Percentiles rank a stretch among this genome's conserved stretches.
Evolutionary conservation across 1,140 invertebrate genomes (phyloP).

Genomic region (Aplysia californica): DNA sequence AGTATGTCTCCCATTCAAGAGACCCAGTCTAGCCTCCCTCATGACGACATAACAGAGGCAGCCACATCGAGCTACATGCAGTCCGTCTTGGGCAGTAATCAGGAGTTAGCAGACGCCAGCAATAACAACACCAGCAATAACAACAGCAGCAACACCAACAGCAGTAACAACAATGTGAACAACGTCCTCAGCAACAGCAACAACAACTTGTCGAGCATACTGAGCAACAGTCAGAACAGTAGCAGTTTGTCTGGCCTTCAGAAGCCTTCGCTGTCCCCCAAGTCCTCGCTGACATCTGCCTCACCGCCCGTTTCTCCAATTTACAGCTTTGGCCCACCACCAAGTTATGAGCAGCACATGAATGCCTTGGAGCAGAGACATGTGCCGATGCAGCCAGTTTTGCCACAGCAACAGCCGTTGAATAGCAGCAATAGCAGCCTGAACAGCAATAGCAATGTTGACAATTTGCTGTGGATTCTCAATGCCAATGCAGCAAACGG

Average conservation of each 20-base stretch:
- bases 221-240: neutral
- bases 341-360: slow-evolving; percentile 64
- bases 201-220: neutral
- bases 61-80: slow-evolving; percentile 55
- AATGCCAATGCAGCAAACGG: neutral
- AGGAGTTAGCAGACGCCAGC: slow-evolving; percentile 28
- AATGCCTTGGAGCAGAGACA: slow-evolving; percentile 37
- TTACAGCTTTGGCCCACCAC: slow-evolving; percentile 65
- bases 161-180: too few species aligned
- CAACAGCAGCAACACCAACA: too few species aligned
- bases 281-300: too few species aligned
- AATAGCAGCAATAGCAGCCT: neutral
- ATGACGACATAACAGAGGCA: slow-evolving; percentile 47
- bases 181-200: too few species aligned
- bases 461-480: neutral
- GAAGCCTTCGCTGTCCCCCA: too few species aligned
- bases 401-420: neutral
- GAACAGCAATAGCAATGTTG: neutral
- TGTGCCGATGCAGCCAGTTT: neutral
- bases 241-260: too few species aligned
- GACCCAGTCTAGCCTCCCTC: slow-evolving; percentile 18
- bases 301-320: slow-evolving; percentile 81
- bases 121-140: too few species aligned
- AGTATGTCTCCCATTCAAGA: slow-evolving; percentile 60
- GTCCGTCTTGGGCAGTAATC: slow-evolving; percentile 53